Conservation (phyloP, 2,113 vertebrate genomes). For the Aplodontia rufa region DNA sequence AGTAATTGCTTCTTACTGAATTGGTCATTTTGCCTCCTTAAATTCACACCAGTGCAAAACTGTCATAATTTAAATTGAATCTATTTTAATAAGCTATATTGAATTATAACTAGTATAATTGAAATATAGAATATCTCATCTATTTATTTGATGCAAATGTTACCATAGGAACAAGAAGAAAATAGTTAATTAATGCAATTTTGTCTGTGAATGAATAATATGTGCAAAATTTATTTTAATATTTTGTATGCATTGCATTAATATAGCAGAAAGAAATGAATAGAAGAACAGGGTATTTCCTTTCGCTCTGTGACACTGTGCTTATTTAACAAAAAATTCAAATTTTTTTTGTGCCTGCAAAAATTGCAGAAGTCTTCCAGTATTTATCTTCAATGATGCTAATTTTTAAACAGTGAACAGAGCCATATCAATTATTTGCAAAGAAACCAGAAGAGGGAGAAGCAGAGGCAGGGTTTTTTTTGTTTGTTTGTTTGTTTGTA, state of each 20-base stretch:
- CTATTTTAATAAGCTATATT: conserved; percentile 75
- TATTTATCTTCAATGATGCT: conserved; percentile 77
- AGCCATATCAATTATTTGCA: conserved; percentile 69
- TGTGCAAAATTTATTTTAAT: conserved; percentile 59
- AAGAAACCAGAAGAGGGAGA: conserved; percentile 20
- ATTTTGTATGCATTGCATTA: conserved; percentile 52
- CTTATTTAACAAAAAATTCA: conserved; percentile 25
- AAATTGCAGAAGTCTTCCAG: conserved; percentile 63
- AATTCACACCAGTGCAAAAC: conserved; percentile 55
- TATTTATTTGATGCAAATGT: conserved; percentile 77
- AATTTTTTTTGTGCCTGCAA: conserved; percentile 55
- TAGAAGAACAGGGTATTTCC: conserved; percentile 44
- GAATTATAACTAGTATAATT: conserved; percentile 80
- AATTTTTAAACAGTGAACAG: conserved; percentile 73
- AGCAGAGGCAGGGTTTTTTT: conserved; percentile 13
- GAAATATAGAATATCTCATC: conserved; percentile 72
- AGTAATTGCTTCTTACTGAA: conserved; percentile 61
- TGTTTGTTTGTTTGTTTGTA: too few species aligned
- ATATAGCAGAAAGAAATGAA: conserved; percentile 46
- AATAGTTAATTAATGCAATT: conserved; percentile 66
- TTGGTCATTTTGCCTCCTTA: conserved; percentile 42
- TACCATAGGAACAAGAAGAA: conserved; percentile 71
- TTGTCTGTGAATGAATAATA: conserved; percentile 70
- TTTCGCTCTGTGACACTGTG: conserved; percentile 50
- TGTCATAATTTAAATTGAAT: conserved; percentile 74